Conservation (phyloP, 37 sponge, comb jelly and placozoan species). For the Ianthella basta region DNA sequence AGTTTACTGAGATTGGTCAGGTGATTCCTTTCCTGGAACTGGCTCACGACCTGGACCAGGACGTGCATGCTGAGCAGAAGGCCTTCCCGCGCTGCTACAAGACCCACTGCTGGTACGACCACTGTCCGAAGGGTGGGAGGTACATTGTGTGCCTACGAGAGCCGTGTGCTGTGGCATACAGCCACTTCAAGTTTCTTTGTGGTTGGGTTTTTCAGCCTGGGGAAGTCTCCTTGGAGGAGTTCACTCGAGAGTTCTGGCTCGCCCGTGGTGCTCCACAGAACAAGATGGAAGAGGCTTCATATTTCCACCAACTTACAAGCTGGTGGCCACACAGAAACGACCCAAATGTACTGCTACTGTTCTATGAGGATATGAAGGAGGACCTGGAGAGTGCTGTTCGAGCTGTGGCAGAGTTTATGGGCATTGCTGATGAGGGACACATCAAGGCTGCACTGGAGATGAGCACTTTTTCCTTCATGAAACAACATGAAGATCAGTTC, state of each 20-base stretch:
- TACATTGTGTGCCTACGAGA: constrained; percentile 29
- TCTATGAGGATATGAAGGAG: constrained; percentile 45
- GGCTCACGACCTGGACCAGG: neutral
- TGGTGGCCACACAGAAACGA: constrained; percentile 53
- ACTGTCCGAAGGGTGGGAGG: constrained; percentile 7
- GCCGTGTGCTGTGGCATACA: constrained; percentile 11
- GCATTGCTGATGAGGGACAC: neutral
- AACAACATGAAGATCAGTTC: neutral
- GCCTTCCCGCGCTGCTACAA: constrained; percentile 26
- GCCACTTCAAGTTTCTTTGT: constrained; percentile 4
- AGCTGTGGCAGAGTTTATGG: constrained; percentile 40
- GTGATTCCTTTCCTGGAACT: neutral
- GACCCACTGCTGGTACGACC: constrained; percentile 11
- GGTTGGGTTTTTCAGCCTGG: constrained; percentile 1
- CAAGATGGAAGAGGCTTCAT: constrained; percentile 1
- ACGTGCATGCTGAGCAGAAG: neutral
- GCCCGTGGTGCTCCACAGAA: neutral
- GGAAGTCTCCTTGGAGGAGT: neutral
- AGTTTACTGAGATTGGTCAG: neutral
- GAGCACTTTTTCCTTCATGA: neutral
- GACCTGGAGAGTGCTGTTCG: constrained; percentile 37
- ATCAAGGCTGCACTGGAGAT: neutral
- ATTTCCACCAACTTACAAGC: constrained; percentile 21
- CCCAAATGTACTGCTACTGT: constrained; percentile 42
- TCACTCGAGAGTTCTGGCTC: neutral